Percentiles rank a stretch among this genome's conserved stretches.
These are phyloP conservation scores for Lithophane socia DNA, from an alignment of 2,888 invertebrate genomes.

Conservation along the genomic window DNA sequence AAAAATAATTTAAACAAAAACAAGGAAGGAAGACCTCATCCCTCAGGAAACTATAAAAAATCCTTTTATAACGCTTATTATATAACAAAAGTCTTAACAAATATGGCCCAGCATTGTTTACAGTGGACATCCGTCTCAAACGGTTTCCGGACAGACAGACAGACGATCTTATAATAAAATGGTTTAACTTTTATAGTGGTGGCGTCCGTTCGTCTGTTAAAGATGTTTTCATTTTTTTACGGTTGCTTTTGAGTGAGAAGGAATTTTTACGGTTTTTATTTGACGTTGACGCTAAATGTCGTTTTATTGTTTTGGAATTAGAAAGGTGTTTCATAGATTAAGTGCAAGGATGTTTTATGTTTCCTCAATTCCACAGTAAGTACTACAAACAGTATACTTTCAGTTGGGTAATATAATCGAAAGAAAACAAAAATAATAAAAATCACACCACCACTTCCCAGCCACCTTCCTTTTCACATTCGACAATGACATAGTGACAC, in stretches of 20 bases:
- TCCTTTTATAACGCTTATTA: slow-evolving; percentile 69
- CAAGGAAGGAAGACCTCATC: slow-evolving; percentile 69
- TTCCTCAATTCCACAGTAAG: background rate
- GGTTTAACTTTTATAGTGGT: slow-evolving; percentile 43
- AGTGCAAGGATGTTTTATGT: background rate
- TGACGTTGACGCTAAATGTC: slow-evolving; percentile 16
- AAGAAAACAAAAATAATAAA: background rate
- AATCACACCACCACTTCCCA: no score
- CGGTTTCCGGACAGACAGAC: slow-evolving; percentile 66
- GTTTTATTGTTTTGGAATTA: slow-evolving; percentile 25
- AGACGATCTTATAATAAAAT: slow-evolving; percentile 61
- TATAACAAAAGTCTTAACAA: slow-evolving; percentile 65
- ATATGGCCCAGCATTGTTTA: slow-evolving; percentile 71
- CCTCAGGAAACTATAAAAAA: slow-evolving; percentile 71
- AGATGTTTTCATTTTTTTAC: slow-evolving; percentile 13
- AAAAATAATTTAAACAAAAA: slow-evolving; percentile 64
- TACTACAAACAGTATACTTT: background rate
- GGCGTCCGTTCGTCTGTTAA: slow-evolving; percentile 52
- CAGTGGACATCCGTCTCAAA: slow-evolving; percentile 77
- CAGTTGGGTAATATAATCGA: background rate
- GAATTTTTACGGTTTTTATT: slow-evolving; percentile 25
- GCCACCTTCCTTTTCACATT: no score
- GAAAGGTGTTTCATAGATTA: background rate
- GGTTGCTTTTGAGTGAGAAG: slow-evolving; percentile 4
- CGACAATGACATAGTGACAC: no score